These are phyloP conservation scores for Phylloscopus trochiloides DNA, from an alignment of 2,113 vertebrate genomes.

Conservation along the genomic window DNA sequence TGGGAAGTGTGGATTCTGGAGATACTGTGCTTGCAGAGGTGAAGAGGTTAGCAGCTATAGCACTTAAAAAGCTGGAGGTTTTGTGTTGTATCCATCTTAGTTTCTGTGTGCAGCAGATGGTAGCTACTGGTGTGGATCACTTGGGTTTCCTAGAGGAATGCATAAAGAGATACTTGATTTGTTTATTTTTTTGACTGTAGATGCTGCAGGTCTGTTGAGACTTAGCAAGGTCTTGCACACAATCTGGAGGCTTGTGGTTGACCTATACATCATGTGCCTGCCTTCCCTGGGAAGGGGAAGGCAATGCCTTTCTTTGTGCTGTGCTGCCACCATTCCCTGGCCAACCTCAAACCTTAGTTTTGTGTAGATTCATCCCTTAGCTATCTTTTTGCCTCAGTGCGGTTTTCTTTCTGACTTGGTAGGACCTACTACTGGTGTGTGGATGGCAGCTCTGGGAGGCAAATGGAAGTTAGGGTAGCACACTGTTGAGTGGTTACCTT, in stretches of 20 bases:
- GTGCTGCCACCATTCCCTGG: neutral
- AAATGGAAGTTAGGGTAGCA: neutral
- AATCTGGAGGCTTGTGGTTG: neutral
- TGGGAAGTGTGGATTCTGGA: neutral
- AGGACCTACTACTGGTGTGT: neutral
- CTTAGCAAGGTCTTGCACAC: neutral
- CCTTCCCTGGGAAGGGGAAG: neutral
- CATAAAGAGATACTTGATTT: neutral
- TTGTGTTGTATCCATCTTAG: neutral
- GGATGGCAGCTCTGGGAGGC: neutral
- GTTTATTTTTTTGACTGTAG: neutral
- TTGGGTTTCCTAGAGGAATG: neutral
- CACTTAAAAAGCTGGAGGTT: neutral
- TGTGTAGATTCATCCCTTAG: neutral
- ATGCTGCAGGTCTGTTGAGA: neutral
- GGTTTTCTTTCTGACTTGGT: neutral
- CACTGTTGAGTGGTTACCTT: neutral
- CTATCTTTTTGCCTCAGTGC: neutral
- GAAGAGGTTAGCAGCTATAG: neutral
- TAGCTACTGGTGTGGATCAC: neutral
- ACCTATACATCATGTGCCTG: neutral
- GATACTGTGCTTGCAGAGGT: neutral
- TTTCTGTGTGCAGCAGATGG: neutral
- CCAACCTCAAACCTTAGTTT: neutral
- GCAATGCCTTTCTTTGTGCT: neutral